These are phyloP conservation scores for Notolabrus celidotus DNA, from an alignment of 2,797 vertebrate genomes.

Conservation along the genomic window DNA sequence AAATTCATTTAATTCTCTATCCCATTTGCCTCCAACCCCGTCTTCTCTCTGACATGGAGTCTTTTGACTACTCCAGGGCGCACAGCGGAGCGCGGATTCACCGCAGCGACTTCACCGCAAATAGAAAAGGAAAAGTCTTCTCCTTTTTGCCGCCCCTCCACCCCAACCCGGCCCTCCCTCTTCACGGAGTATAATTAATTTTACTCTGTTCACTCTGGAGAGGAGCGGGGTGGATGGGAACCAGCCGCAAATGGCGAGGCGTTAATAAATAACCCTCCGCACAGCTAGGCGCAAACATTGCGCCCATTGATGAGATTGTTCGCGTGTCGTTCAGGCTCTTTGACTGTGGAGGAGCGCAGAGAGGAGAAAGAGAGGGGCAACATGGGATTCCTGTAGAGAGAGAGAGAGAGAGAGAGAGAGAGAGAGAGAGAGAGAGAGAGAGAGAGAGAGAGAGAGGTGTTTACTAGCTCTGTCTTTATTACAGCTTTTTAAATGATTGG, in stretches of 20 bases:
- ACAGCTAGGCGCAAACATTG: slow-evolving; percentile 92
- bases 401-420: slow-evolving; percentile 4
- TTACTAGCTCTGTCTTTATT: too few species aligned
- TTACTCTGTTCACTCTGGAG: slow-evolving; percentile 89
- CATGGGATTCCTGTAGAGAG: slow-evolving; percentile 78
- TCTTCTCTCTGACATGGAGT: slow-evolving; percentile 90
- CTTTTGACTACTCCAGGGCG: slow-evolving; percentile 90
- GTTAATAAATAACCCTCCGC: slow-evolving; percentile 97
- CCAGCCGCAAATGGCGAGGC: slow-evolving; percentile 92
- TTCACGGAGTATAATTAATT: slow-evolving; percentile 91
- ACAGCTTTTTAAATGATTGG: too few species aligned
- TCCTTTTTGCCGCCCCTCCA: slow-evolving; percentile 70
- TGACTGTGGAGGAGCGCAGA: slow-evolving; percentile 83
- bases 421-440: slow-evolving; percentile 6
- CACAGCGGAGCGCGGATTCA: slow-evolving; percentile 90
- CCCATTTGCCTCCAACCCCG: slow-evolving; percentile 95
- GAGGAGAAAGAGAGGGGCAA: slow-evolving; percentile 77
- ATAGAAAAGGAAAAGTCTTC: slow-evolving; percentile 90
- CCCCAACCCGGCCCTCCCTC: slow-evolving; percentile 59
- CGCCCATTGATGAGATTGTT: slow-evolving; percentile 95
- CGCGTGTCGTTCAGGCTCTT: slow-evolving; percentile 97
- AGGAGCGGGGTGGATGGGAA: slow-evolving; percentile 94
- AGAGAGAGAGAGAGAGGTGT: background rate
- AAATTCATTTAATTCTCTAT: slow-evolving; percentile 99
- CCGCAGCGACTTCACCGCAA: slow-evolving; percentile 84